A percentile compares a stretch with the other conserved stretches of the same genome.
phyloP scores from a whole-genome alignment of 2,888 invertebrate genomes.

The Eurytoma californica region DNA sequence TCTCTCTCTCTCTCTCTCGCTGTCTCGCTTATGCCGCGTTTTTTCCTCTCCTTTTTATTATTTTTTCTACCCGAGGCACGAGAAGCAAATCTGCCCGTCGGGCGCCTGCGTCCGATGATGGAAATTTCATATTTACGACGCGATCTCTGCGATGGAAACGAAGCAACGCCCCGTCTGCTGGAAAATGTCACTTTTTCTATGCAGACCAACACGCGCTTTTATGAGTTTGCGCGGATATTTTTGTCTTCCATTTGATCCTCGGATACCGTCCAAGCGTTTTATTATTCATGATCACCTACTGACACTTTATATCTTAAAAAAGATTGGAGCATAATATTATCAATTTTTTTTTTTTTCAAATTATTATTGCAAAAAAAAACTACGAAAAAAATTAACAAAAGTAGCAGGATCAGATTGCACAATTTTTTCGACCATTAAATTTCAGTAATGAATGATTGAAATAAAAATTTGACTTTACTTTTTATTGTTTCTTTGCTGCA shows the following conservation, averaged over 20 bases:
- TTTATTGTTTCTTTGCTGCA: too few species aligned
- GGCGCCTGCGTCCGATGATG: slow-evolving; percentile 29
- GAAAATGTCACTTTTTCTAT: slow-evolving; percentile 20
- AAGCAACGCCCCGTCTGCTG: background rate
- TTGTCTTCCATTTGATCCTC: background rate
- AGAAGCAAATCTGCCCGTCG: slow-evolving; percentile 1
- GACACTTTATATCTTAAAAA: too few species aligned
- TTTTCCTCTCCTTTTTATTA: slow-evolving; percentile 1
- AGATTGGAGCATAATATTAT: too few species aligned
- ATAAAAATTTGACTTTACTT: too few species aligned
- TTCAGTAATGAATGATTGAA: too few species aligned
- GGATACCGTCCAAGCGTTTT: too few species aligned
- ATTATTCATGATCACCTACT: too few species aligned
- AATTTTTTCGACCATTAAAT: too few species aligned
- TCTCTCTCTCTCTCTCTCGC: slow-evolving; percentile 2
- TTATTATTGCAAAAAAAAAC: too few species aligned
- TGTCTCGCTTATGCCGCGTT: background rate
- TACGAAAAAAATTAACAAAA: too few species aligned
- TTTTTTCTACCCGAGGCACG: slow-evolving; percentile 23
- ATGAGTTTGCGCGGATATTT: slow-evolving; percentile 16
- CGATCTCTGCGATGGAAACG: slow-evolving; percentile 23
- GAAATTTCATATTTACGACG: slow-evolving; percentile 53
- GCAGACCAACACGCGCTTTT: slow-evolving; percentile 16
- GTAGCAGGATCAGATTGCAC: too few species aligned
- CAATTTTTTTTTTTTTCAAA: too few species aligned